These are phyloP conservation scores for Chloroceryle aenea DNA, from an alignment of 2,113 vertebrate genomes.

Conservation along the genomic window DNA sequence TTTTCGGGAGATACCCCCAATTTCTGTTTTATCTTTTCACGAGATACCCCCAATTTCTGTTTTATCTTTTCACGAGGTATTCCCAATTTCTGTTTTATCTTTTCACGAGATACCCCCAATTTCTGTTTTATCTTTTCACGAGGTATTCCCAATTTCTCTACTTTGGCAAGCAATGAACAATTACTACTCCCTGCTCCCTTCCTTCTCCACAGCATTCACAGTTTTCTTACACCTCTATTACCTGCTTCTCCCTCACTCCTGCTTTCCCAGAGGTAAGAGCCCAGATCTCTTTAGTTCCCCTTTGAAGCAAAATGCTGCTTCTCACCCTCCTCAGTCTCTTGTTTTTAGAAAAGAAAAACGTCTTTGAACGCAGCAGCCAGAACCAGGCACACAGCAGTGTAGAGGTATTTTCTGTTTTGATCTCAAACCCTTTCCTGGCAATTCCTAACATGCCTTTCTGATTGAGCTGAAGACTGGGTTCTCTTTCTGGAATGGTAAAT, in stretches of 20 bases:
- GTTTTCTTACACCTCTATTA: fast-evolving
- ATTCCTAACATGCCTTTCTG: not conserved
- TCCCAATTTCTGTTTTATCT: not conserved
- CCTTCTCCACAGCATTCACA: fast-evolving
- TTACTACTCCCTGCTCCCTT: not conserved
- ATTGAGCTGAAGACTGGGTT: not conserved
- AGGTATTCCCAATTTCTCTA: not conserved
- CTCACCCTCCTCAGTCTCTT: not conserved
- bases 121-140: not conserved
- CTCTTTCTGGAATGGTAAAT: not conserved
- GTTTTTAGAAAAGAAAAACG: not conserved
- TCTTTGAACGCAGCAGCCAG: not conserved
- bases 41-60: too few species aligned
- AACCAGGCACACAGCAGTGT: not conserved
- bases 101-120: not conserved
- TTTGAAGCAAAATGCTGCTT: not conserved
- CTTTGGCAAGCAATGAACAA: not conserved
- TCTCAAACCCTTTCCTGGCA: not conserved
- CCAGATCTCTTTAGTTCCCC: not conserved
- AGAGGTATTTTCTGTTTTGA: not conserved
- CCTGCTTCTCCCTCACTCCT: not conserved
- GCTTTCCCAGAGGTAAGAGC: not conserved
- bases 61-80: not conserved
- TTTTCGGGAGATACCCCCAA: not conserved
- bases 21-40: not conserved